These are phyloP conservation scores for Entomobrya proxima DNA, from an alignment of 2,888 invertebrate species.

Conservation along the genomic window DNA sequence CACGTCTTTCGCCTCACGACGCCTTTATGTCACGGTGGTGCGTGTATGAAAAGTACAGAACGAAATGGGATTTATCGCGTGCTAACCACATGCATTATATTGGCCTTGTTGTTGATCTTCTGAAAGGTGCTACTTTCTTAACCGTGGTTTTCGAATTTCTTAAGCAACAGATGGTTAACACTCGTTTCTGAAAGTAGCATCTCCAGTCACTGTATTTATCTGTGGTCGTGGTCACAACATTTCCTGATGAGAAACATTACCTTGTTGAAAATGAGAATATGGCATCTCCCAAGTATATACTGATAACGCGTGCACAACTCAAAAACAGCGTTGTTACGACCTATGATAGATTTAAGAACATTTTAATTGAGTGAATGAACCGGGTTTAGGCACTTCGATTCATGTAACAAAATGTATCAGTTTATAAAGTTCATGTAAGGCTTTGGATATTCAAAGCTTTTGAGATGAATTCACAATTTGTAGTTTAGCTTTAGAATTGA, in stretches of 20 bases:
- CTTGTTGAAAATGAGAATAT: too few species aligned
- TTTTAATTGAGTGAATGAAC: too few species aligned
- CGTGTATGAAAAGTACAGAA: not conserved
- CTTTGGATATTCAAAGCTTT: too few species aligned
- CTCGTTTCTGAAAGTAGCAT: not conserved
- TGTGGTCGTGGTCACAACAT: not conserved
- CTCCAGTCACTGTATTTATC: not conserved
- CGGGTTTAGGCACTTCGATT: too few species aligned
- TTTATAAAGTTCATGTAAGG: too few species aligned
- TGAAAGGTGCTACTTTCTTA: not conserved
- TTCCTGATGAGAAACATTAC: not conserved
- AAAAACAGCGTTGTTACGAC: too few species aligned
- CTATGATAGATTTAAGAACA: too few species aligned
- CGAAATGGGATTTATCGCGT: constrained; percentile 52
- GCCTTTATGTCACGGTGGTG: not conserved
- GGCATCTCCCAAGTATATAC: too few species aligned
- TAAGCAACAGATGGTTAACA: constrained; percentile 60
- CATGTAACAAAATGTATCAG: too few species aligned
- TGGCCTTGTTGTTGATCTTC: constrained; percentile 16
- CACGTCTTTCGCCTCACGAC: not conserved
- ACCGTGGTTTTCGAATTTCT: not conserved
- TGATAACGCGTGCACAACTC: too few species aligned
- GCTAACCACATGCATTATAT: constrained; percentile 60
- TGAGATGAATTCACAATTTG: too few species aligned
- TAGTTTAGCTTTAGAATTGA: too few species aligned